Evolutionary conservation across 1,140 invertebrate genomes (phyloP), one percentile per base, ranked within the genome.

Genomic region (Intoshia linei): DNA sequence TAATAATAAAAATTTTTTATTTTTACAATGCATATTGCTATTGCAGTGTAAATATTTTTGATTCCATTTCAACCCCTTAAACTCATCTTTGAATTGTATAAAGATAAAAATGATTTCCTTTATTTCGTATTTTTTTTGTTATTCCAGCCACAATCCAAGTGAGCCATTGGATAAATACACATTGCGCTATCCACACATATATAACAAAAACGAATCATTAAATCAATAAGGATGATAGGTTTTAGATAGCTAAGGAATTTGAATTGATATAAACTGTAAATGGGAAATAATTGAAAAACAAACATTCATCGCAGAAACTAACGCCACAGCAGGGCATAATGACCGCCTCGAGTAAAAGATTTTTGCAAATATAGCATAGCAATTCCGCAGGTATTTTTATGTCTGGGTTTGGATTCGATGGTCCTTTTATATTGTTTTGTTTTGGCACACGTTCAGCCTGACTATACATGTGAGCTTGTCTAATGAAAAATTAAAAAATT

Each of bases 251-350:
- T 10, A n/a, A 25, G 24, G n/a, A 40, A 41, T 24, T 11, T 42
- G 24, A 19, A 37, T 13, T 14, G 3, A 32, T 24, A 14, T 7
- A 36, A 40, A 19, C 36, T 39, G 4, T 13, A 37, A 36, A n/a
- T n/a, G n/a, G 4, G 7, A n/a, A 29, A 23, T 11, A 4, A 38
- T 20, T 36, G 11, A 19, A 37, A 19, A 30, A 59, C 70, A 67
- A 67, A 76, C 83, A 93, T 60, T 92, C 81, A 63, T 92, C 83
- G 62, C 84, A 95, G 59, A 83, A 92, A 19, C 78, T 84, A 54
- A 78, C 78, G 14, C 78, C 81, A 57, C 83, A 95, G 50, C 84
- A 93, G 1, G 77, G 76, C 52, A 83, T 81, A 65, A 90, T 72
- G 11, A 92, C 78, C 36, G 83, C 81, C 62, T 93, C 83, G 0